Evolutionary conservation across 2,888 invertebrate genomes (phyloP), one percentile per base, ranked within the genome.

Genomic region (Tenthredo mesomela): DNA sequence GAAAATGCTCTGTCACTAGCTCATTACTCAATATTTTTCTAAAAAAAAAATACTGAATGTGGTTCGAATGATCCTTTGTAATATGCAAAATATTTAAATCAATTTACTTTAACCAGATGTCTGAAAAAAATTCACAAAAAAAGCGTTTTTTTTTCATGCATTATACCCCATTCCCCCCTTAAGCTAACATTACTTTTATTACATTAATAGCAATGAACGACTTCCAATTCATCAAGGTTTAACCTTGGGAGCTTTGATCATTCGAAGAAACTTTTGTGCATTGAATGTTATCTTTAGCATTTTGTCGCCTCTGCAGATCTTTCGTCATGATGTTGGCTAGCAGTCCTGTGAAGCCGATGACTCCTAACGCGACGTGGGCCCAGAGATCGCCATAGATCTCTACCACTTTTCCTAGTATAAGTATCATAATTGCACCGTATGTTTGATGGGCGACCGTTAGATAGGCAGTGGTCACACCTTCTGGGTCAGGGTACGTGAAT

Each of bases 401-500:
- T 78, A 93, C 86, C 18, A 93, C 85, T 65, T 88, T 88, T 6
- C 92, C 93, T 87, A 93, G 88, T 47, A 91, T 87, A 10, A 93
- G 54, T 5, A 93, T 90, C 10, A 93, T 85, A 2, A 91, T 85
- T n/a, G 93, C 89, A 0, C 93, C 91, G 40, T 93, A 93, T 65
- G 91, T 80, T 87, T 92, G 92, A 86, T 92, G 92, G 61, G 92
- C 88, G 33, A 95, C 95, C 91, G 96, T 96, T 43, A 97, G 93
- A 37, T 97, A 93, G 0, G 96, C 96, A 4, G 96, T 95, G 0
- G 96, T 95, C 0, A 96, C 95, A 5, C 96, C 96, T 92, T 97
- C 97, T 0, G 96, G 94, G 89, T 96, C 95, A 0, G 96, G 96
- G 91, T 95, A 97, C 0, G 96, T 96, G 82, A 96, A 93, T 92